Evolutionary conservation across 2,113 vertebrate species (phyloP), one percentile per base, ranked within the genome.

Genomic region (Lampris incognitus): DNA sequence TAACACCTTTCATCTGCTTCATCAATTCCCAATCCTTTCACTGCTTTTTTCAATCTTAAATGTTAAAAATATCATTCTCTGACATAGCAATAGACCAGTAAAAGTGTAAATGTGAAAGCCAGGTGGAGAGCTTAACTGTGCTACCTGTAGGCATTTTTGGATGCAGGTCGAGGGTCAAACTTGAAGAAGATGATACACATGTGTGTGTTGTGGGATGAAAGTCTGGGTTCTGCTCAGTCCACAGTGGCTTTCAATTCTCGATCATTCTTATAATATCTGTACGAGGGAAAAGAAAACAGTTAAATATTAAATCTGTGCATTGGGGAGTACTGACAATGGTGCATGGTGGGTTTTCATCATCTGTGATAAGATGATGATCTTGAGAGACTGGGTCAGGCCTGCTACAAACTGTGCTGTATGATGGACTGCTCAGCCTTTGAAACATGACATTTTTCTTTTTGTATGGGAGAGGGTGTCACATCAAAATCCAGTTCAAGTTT

Each of bases 141-240:
- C 48, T 94, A 98, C 97, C 98, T 99, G 95, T 99, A 99, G 0
- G 97, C 97, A 95, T 97, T 98, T 96, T 97, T 98, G 86, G 97
- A 98, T 81, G 92, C 95, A 66, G 97, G 97, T 10, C 95, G 95
- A 52, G 97, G 97, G 88, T 99, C 96, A 63, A 98, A 98, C 94
- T 98, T 98, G 88, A 99, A 97, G 82, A 99, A 97, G 91, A 99
- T 96, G 91, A 99, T 98, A 87, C 98, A 99, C 98, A 99, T 99
- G 94, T 91, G 93, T 92, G 92, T 74, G 0, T 65, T 79, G 42
- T 49, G 9, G 37, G 82, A 61, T 72, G 67, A 79, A 83, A 74
- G 69, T 61, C 59, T 61, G 56, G 40, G n/a, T 69, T 63, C 88
- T 69, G 82, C 65, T 87, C 46, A 55, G 68, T 87, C 68, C 75